Percentiles rank a stretch among this genome's conserved stretches.
Evolutionary conservation across 1,140 invertebrate species (phyloP).

Genomic region (Aphidius ervi): DNA sequence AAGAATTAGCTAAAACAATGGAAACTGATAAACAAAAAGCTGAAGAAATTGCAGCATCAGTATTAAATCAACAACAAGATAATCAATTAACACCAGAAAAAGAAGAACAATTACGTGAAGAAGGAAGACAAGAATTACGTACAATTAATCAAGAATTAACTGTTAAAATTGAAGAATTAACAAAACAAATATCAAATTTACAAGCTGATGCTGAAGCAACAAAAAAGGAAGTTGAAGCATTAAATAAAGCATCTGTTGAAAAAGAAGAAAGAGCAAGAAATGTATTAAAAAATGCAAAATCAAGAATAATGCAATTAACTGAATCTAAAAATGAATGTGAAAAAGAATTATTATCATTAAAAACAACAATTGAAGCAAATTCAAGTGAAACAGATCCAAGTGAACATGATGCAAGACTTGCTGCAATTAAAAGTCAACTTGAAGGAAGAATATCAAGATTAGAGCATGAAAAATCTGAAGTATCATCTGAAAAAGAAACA

Average conservation of each 20-base stretch:
- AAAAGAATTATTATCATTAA: slow-evolving; percentile 60
- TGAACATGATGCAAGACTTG: slow-evolving; percentile 59
- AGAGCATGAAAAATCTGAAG: slow-evolving; percentile 73
- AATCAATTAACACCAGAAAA: slow-evolving; percentile 36
- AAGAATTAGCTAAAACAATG: slow-evolving; percentile 64
- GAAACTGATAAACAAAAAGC: slow-evolving; percentile 60
- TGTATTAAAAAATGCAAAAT: slow-evolving; percentile 67
- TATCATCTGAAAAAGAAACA: slow-evolving; percentile 65
- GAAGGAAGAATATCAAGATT: slow-evolving; percentile 66
- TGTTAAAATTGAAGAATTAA: slow-evolving; percentile 61
- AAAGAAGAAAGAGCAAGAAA: slow-evolving; percentile 71
- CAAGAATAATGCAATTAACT: slow-evolving; percentile 65
- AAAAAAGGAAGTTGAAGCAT: slow-evolving; percentile 65
- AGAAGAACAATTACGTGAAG: slow-evolving; percentile 51
- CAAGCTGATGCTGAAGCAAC: slow-evolving; percentile 64
- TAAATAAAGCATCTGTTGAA: slow-evolving; percentile 61
- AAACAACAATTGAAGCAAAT: slow-evolving; percentile 53
- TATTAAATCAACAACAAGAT: slow-evolving; percentile 37
- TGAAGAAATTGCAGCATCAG: slow-evolving; percentile 44
- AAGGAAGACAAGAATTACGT: slow-evolving; percentile 54
- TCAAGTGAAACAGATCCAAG: slow-evolving; percentile 30
- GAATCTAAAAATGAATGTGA: slow-evolving; percentile 62
- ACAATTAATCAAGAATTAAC: slow-evolving; percentile 42
- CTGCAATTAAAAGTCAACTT: slow-evolving; percentile 66
- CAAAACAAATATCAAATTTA: slow-evolving; percentile 55